Base-by-base conservation (phyloP, 64 coral and sea anemone genomes). In the Montipora capricornis region DNA sequence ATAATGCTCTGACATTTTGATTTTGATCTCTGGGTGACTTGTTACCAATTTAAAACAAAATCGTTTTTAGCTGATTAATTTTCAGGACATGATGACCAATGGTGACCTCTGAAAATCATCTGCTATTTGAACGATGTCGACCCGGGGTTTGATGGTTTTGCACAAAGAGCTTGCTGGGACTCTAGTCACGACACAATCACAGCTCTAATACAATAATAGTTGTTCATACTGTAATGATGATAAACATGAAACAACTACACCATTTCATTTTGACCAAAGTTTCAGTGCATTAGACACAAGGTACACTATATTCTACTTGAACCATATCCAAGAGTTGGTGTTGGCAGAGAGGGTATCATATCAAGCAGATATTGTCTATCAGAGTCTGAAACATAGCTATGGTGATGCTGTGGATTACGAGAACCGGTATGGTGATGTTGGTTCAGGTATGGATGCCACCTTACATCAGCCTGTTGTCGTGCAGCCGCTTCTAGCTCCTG, bases 341-440 rank as follows among this genome's bases (percentile, higher is more conserved):
- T 66, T 11, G 96, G 96, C 88, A 98, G 60, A 10, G 98, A 99
- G 2, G 98, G 98, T 80, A 99, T 99, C 98, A 99, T 99, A 52
- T 99, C 98, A 68, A 99, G 79, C 46, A 99, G 64, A 45, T 99
- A 99, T 44, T 99, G 95, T 47, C 98, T 87, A 62, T 99, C 95
- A 58, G 95, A 88, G 58, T 99, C 98, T 0, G 95, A 86, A 13
- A 91, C 98, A 87, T 80, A 89, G 55, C 87, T 88, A 44, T 95
- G 83, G 58, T 99, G 95, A 69, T 99, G 98, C 64, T 94, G 95
- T 44, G 95, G 92, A 80, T 99, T 99, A 75, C 91, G 98, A 1
- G 92, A 91, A 26, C 91, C 79, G 19, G 95, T 87, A 47, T 83
- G 94, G 67, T 95, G 93, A 66, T 93, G 90, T 46, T 84, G 80